Evolutionary conservation across 2,113 vertebrate genomes (phyloP), one percentile per base, ranked within the genome.

Genomic region (Tachysurus vachellii): DNA sequence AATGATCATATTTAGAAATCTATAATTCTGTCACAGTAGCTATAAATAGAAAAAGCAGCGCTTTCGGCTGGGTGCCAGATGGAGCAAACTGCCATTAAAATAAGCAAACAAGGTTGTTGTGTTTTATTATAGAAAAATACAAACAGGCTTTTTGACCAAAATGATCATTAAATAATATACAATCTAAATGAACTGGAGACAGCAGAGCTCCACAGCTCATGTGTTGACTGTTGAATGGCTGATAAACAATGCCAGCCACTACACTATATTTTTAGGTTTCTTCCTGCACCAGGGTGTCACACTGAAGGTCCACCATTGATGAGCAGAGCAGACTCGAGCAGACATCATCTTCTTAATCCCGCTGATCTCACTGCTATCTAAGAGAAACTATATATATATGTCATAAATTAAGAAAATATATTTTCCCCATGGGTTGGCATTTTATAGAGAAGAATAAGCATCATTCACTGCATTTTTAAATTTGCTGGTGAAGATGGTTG

Each of bases 161-260:
- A 87, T 92, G 91, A 92, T 82, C 89, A 83, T 83, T 91, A 93
- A 93, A 92, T 80, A 91, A 93, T 90, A 57, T 85, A 61, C 16
- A 47, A 14, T 50, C 11, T 61, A 70, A 64, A 88, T 92, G 90
- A 88, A 92, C 90, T 36, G 75, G 61, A 26, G 61, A 75, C 66
- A 88, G 57, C 88, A 87, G 66, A 80, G 80, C 91, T 91, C 83
- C 82, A 87, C 84, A 80, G 73, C 83, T 86, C 76, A 23, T 71
- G 75, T 31, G 42, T 89, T 83, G 80, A 80, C 36, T 59, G 68
- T 82, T 83, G 77, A 71, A 75, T 88, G 88, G 59, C 53, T 79
- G 9, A 47, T 57, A 53, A 89, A 81, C 36, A 64, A 81, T 90
- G 87, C 87, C 87, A 42, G 61, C 82, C 62, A 83, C 70, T 26